phyloP scores from a whole-genome alignment of 2,113 vertebrate genomes.

The Lamprologus sp. region DNA sequence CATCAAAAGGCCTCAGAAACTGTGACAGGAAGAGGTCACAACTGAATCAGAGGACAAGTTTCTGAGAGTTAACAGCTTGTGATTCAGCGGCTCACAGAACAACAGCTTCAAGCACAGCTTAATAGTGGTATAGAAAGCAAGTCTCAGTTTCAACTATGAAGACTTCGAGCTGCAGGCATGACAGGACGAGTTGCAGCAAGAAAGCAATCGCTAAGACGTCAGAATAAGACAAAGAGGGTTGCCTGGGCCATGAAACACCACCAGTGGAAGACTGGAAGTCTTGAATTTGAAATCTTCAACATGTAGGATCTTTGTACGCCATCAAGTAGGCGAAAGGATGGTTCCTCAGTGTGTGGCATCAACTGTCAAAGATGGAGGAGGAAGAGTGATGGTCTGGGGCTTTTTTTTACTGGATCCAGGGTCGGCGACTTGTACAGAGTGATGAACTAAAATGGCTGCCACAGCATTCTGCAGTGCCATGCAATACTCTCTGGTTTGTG shows the following conservation, averaged over 20 bases:
- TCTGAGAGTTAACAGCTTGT: background rate
- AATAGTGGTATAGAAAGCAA: background rate
- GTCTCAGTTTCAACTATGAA: background rate
- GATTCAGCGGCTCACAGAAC: background rate
- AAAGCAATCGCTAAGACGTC: fast-evolving
- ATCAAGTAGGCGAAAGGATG: background rate
- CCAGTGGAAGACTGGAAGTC: background rate
- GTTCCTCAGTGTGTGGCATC: background rate
- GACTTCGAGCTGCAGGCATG: background rate
- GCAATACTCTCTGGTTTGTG: background rate
- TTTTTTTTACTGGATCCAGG: background rate
- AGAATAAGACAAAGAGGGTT: background rate
- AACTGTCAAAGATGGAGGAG: background rate
- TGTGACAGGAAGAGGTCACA: background rate
- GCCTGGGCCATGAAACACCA: background rate
- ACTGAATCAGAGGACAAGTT: background rate
- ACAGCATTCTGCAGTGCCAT: background rate
- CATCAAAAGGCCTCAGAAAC: background rate
- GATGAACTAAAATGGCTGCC: background rate
- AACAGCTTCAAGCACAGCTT: background rate
- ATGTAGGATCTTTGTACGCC: background rate
- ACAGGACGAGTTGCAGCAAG: background rate
- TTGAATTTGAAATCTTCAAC: background rate
- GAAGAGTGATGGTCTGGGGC: background rate
- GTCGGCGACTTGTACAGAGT: background rate